phyloP scores from a whole-genome alignment of 2,113 vertebrate genomes.

The Brienomyrus longianalis region DNA sequence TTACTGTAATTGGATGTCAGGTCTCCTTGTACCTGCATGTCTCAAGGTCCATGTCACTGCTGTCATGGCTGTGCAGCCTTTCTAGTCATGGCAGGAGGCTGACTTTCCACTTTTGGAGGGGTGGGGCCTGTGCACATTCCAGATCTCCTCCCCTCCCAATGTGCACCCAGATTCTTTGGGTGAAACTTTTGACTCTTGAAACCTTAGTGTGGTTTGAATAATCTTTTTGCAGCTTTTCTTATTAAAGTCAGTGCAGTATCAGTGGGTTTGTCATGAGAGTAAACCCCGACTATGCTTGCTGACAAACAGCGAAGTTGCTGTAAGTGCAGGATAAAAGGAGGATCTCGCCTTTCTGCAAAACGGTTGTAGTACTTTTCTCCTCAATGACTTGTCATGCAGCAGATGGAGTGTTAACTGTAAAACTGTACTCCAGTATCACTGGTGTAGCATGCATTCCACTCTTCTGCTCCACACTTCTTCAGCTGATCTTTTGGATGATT shows the following conservation, averaged over 20 bases:
- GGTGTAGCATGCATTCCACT: background rate
- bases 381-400: background rate
- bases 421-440: background rate
- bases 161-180: background rate
- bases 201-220: background rate
- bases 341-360: background rate
- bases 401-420: background rate
- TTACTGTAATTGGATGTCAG: background rate
- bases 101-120: background rate
- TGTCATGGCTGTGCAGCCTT: background rate
- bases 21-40: background rate
- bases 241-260: background rate
- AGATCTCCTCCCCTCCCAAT: background rate
- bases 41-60: background rate
- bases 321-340: background rate
- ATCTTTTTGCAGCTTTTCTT: background rate
- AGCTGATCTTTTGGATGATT: background rate
- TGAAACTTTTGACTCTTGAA: background rate
- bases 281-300: background rate
- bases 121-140: background rate
- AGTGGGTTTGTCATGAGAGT: background rate
- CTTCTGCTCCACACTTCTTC: background rate
- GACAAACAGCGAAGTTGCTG: background rate
- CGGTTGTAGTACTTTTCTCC: background rate
- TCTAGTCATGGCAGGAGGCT: background rate